These are phyloP conservation scores for Mactromeris polynyma DNA, from an alignment of 2,888 invertebrate genomes.

Conservation along the genomic window DNA sequence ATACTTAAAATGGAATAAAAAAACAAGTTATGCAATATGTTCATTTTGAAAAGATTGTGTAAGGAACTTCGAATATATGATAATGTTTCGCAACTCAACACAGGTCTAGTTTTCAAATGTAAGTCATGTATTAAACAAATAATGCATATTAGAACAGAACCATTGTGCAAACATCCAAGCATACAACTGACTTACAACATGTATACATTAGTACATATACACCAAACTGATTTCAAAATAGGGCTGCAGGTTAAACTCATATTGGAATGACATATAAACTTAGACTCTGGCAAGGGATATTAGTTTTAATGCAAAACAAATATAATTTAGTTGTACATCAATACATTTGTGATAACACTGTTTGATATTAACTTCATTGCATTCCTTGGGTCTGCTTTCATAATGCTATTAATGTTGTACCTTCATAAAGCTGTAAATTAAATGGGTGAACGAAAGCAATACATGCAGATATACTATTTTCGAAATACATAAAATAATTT, in stretches of 20 bases:
- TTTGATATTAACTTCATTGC: not conserved
- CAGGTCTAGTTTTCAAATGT: conserved; percentile 3
- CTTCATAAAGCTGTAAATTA: too few species aligned
- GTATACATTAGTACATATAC: not conserved
- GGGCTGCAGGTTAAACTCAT: not conserved
- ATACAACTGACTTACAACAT: not conserved
- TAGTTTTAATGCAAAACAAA: too few species aligned
- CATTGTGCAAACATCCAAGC: not conserved
- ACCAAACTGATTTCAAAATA: not conserved
- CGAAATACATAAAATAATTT: too few species aligned
- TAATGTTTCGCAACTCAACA: not conserved
- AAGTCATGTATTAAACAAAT: not conserved
- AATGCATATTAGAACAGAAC: not conserved
- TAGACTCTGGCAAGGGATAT: not conserved
- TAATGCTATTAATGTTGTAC: too few species aligned
- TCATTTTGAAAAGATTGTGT: not conserved
- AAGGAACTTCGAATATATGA: not conserved
- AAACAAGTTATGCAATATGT: not conserved
- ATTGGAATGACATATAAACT: not conserved
- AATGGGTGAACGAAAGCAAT: too few species aligned
- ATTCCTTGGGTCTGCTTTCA: too few species aligned
- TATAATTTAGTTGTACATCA: too few species aligned
- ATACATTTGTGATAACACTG: too few species aligned
- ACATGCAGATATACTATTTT: too few species aligned
- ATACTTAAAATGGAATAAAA: not conserved